Evolutionary conservation across 2,888 invertebrate species (phyloP).

Genomic region (Lithophane semibrunnea): DNA sequence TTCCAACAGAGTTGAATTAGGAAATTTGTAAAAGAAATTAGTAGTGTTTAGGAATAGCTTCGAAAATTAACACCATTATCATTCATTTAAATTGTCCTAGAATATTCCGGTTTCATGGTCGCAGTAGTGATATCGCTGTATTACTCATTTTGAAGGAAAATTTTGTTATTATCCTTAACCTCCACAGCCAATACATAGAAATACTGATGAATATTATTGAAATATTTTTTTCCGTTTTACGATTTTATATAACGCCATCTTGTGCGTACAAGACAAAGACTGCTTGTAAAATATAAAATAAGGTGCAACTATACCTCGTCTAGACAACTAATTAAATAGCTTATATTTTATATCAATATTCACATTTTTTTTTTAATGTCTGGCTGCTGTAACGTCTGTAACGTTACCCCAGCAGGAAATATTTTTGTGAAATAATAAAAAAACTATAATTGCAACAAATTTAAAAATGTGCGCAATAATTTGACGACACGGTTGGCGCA

Average conservation of each 20-base stretch:
- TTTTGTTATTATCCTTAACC: conserved; percentile 2
- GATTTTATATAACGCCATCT: neutral
- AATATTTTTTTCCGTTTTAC: neutral
- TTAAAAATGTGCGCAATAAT: no score
- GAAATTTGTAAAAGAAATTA: neutral
- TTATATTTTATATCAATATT: no score
- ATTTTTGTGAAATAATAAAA: no score
- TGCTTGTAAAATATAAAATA: neutral
- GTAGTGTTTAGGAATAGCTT: neutral
- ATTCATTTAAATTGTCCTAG: neutral
- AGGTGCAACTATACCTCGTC: no score
- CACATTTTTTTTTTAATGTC: no score
- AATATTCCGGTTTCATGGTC: neutral
- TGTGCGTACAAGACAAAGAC: neutral
- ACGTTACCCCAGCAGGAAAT: no score
- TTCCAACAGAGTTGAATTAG: neutral
- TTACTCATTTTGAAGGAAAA: conserved; percentile 11
- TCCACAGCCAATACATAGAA: neutral
- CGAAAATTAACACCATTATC: no score
- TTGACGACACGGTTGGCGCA: no score
- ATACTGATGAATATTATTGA: neutral
- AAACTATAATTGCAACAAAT: no score
- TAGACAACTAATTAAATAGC: no score
- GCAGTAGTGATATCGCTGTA: neutral
- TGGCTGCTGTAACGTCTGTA: no score